phyloP scores from a whole-genome alignment of 2,113 vertebrate genomes.

The Delphinapterus leucas region DNA sequence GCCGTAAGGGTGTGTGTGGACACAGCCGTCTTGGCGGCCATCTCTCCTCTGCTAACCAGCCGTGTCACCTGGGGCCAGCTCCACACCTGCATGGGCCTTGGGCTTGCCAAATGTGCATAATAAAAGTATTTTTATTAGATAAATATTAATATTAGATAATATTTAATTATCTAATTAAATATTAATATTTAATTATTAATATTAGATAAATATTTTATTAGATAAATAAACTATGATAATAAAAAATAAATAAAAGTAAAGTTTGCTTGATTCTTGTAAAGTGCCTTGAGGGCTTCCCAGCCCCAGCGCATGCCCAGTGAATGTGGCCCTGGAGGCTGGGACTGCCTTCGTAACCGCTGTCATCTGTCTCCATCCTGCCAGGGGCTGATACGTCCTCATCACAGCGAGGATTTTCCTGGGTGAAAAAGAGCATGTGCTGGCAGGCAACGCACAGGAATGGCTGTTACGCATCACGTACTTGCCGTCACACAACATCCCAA shows the following conservation, averaged over 20 bases:
- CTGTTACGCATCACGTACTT: accelerated
- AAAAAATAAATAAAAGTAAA: not conserved
- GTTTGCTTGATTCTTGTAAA: not conserved
- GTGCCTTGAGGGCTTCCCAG: accelerated
- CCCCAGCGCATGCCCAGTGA: accelerated
- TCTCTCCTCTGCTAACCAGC: accelerated
- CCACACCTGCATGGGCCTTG: accelerated
- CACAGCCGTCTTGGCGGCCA: accelerated
- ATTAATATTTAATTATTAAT: too few relatives aligned
- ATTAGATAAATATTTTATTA: not conserved
- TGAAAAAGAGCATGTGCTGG: accelerated
- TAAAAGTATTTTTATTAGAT: not conserved
- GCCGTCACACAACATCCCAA: accelerated
- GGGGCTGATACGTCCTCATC: too few relatives aligned
- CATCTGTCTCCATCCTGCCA: accelerated
- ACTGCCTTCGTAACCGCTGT: not conserved
- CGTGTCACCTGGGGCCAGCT: accelerated
- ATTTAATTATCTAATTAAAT: too few relatives aligned
- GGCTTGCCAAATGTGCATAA: not conserved
- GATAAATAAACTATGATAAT: not conserved
- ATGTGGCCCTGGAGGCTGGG: accelerated
- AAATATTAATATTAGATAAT: too few relatives aligned
- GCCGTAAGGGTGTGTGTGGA: accelerated
- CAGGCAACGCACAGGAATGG: accelerated
- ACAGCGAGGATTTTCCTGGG: not conserved